phyloP scores from a whole-genome alignment of 2,888 invertebrate species.

The Hyposoter dolosus region DNA sequence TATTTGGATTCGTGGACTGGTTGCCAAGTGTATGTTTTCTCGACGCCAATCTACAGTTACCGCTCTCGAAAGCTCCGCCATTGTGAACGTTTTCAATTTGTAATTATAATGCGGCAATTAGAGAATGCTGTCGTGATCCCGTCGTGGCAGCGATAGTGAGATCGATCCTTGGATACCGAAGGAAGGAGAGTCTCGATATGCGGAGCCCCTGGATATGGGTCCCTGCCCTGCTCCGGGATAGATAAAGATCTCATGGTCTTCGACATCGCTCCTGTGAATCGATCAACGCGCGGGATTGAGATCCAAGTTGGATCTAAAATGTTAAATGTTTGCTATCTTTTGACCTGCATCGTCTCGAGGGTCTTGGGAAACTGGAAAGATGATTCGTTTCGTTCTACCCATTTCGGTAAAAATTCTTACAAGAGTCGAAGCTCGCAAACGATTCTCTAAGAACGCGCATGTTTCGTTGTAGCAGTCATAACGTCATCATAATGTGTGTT shows the following conservation, averaged over 20 bases:
- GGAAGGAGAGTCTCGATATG: conserved; percentile 25
- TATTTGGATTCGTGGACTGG: background rate
- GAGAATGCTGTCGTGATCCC: conserved; percentile 81
- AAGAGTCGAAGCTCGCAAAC: too few species aligned
- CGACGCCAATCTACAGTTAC: conserved; percentile 34
- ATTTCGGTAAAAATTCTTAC: background rate
- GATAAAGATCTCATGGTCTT: conserved; percentile 58
- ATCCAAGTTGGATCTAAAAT: conserved; percentile 57
- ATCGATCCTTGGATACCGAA: conserved; percentile 56
- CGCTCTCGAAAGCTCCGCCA: conserved; percentile 63
- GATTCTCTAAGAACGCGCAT: too few species aligned
- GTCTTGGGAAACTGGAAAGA: conserved; percentile 78
- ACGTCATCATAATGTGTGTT: too few species aligned
- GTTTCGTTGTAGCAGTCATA: too few species aligned
- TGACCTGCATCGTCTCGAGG: conserved; percentile 75
- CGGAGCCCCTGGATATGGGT: conserved; percentile 5
- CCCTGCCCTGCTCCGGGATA: background rate
- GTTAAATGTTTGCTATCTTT: conserved; percentile 37
- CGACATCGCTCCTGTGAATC: background rate
- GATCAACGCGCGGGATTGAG: conserved; percentile 29
- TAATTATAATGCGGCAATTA: conserved; percentile 84
- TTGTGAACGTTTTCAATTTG: conserved; percentile 76
- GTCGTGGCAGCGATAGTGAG: conserved; percentile 68
- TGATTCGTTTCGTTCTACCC: conserved; percentile 16
- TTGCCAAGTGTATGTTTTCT: background rate